Evolutionary conservation across 2,113 vertebrate genomes (phyloP), one percentile per base, ranked within the genome.

Genomic region (Rhabdornis inornatus): DNA sequence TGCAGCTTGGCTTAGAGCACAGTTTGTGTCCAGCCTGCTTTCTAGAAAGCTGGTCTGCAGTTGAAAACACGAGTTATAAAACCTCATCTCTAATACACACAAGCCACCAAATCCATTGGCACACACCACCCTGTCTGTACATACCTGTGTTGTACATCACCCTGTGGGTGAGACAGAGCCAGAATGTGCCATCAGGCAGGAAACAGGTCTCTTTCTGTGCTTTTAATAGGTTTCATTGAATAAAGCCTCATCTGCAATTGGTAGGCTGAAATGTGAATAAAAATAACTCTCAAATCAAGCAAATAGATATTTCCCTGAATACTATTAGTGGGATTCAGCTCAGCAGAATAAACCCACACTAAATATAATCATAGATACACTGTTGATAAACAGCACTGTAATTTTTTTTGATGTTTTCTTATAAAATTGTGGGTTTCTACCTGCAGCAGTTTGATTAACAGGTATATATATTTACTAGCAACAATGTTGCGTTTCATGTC

Each of bases 241-340:
- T 60, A 95, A 88, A 85, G 33, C 45, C 61, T 95, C 77, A 56
- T 37, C 71, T 55, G 71, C 70, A 92, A 30, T 23, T 92, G 94
- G 87, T 75, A 94, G 93, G 95, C 95, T 95, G 91, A 55, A 96
- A 94, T 35, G 47, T 37, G 70, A 96, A 84, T 95, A 95, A 96
- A 97, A 95, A 93, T 22, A 15, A 82, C 94, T 96, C 89, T 92
- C 92, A 97, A 97, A 97, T 97, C 93, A 97, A 96, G 89, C 64
- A 95, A 97, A 96, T 59, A 92, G 83, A 24, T 88, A 78, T 95
- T 91, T 96, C 95, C 76, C 60, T 86, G 97, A 91, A 86, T 95
- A 85, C 83, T 95, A 92, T 90, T 95, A 96, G 87, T 71, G 66
- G 83, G 74, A 94, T 93, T 96, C 94, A 89, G 83, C 91, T 96